Conservation (phyloP, 2,797 vertebrate species). For the Simalia tracyae region DNA sequence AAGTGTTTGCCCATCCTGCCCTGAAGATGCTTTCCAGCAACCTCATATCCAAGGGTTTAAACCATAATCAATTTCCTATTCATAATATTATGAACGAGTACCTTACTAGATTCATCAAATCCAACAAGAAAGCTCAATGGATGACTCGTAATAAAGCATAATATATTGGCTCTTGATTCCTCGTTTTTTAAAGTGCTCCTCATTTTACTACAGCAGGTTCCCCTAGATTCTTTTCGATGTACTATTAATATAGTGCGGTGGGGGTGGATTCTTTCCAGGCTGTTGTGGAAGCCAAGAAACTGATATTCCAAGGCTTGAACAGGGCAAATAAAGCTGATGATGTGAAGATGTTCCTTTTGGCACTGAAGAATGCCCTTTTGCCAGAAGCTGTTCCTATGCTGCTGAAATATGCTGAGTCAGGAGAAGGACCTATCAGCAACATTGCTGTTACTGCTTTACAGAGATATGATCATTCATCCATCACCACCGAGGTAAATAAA, state of each 20-base stretch:
- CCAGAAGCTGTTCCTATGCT: conserved; percentile 89
- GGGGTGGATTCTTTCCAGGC: conserved; percentile 72
- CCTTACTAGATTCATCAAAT: neutral
- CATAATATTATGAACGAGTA: neutral
- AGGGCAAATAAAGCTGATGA: conserved; percentile 81
- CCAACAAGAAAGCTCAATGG: neutral
- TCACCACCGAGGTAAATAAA: conserved; percentile 84
- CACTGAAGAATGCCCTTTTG: conserved; percentile 91
- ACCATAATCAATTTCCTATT: neutral
- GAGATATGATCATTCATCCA: conserved; percentile 82
- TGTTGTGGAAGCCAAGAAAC: conserved; percentile 86
- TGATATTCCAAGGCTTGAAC: conserved; percentile 85
- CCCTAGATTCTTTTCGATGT: neutral
- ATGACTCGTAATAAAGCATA: neutral
- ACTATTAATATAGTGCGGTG: neutral
- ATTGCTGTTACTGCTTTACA: conserved; percentile 85
- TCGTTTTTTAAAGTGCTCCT: neutral
- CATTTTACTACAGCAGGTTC: neutral
- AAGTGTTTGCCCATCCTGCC: neutral
- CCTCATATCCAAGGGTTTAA: neutral
- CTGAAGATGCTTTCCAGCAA: neutral
- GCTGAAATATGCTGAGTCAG: conserved; percentile 83
- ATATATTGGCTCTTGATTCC: neutral
- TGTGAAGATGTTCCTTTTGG: conserved; percentile 87
- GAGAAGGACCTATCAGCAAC: conserved; percentile 83